Conservation (phyloP, 2,113 vertebrate genomes). For the Polypterus bichir region DNA sequence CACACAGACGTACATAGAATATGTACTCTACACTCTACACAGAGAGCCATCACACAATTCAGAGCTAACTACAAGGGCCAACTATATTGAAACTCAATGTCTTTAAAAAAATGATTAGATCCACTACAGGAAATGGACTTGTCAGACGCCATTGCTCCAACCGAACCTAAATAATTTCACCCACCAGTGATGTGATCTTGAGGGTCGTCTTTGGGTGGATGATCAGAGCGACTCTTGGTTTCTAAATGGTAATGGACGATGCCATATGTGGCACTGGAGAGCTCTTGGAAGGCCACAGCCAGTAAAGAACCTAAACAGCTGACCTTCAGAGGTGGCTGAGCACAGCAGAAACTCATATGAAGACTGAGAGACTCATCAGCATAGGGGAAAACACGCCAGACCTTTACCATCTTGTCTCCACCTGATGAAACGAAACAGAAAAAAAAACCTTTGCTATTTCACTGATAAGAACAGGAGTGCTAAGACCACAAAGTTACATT, state of each 20-base stretch:
- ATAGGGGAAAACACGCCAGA: constrained; percentile 50
- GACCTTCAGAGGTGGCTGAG: constrained; percentile 23
- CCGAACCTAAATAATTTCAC: no score
- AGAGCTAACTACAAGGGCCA: not conserved
- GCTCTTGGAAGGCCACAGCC: constrained; percentile 37
- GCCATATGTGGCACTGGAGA: constrained; percentile 28
- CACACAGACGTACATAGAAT: no score
- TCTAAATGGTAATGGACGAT: constrained; percentile 37
- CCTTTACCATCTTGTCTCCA: constrained; percentile 40
- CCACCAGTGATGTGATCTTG: constrained; percentile 45
- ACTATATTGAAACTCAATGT: no score
- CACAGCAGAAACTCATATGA: constrained; percentile 35
- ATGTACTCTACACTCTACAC: no score
- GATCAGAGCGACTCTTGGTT: constrained; percentile 20
- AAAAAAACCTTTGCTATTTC: not conserved
- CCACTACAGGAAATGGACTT: no score
- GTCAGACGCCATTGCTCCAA: no score
- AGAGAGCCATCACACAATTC: not conserved
- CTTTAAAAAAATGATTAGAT: no score
- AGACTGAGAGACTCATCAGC: constrained; percentile 38
- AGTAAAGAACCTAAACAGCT: constrained; percentile 31
- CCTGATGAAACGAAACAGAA: constrained; percentile 28
- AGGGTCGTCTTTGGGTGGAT: constrained; percentile 38
- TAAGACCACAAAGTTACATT: no score
- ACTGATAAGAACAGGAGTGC: no score